Percentiles rank a stretch among this genome's conserved stretches.
Evolutionary conservation across 1,140 invertebrate species (phyloP).

Genomic region (Scaptodrosophila lebanonensis): DNA sequence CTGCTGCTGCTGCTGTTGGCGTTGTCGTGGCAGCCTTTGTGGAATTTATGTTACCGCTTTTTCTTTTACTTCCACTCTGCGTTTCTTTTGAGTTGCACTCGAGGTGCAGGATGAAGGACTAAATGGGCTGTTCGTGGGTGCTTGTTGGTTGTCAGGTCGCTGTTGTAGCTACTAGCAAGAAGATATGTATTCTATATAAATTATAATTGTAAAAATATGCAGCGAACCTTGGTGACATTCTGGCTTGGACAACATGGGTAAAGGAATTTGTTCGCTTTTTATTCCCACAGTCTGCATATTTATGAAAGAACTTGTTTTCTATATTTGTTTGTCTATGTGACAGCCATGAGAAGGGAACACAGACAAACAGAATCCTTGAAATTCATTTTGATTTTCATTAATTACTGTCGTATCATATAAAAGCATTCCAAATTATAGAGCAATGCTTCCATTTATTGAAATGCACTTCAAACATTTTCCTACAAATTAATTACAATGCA

Average conservation of each 20-base stretch:
- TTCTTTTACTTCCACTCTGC: constrained; percentile 18
- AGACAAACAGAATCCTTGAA: neutral
- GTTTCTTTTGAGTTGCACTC: constrained; percentile 11
- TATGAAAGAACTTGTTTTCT: constrained; percentile 12
- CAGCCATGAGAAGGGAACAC: neutral
- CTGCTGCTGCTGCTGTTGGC: too few relatives aligned
- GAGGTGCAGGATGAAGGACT: constrained; percentile 29
- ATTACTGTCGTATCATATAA: too few relatives aligned
- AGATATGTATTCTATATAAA: constrained; percentile 57
- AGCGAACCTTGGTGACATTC: constrained; percentile 46
- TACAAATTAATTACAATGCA: too few relatives aligned
- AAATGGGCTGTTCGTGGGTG: too few relatives aligned
- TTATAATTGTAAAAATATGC: constrained; percentile 67
- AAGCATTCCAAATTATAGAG: too few relatives aligned
- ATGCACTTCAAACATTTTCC: too few relatives aligned
- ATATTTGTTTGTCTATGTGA: neutral
- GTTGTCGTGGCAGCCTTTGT: constrained; percentile 1
- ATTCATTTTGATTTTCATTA: too few relatives aligned
- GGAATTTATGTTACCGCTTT: constrained; percentile 51
- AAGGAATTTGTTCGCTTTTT: constrained; percentile 22
- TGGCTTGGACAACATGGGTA: constrained; percentile 28
- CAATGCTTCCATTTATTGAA: too few relatives aligned
- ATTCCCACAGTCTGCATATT: neutral
- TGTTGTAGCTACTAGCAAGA: constrained; percentile 33
- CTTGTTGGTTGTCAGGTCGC: too few relatives aligned